Conservation (phyloP, 2,888 invertebrate species). For the Andrena praecox region DNA sequence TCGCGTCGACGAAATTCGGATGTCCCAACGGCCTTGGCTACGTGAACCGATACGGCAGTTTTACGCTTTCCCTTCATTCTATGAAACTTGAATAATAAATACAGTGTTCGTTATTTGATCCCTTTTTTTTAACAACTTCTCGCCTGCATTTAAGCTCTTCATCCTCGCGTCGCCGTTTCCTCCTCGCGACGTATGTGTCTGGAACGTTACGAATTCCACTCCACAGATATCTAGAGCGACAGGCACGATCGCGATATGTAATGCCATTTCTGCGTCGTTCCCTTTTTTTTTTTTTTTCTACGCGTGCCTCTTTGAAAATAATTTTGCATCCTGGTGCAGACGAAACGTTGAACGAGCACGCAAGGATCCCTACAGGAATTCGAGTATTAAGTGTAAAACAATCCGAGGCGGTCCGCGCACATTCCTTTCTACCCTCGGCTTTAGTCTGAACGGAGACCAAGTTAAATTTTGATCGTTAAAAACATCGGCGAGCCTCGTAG, state of each 20-base stretch:
- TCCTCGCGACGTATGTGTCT: not conserved
- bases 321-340: constrained; percentile 35
- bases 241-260: constrained; percentile 34
- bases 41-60: constrained; percentile 37
- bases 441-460: not conserved
- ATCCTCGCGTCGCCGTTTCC: not conserved
- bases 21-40: not conserved
- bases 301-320: not conserved
- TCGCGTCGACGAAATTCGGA: constrained; percentile 15
- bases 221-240: not conserved
- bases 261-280: constrained; percentile 10
- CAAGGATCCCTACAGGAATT: constrained; percentile 19
- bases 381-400: constrained; percentile 8
- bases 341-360: constrained; percentile 24
- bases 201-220: not conserved
- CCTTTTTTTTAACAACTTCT: constrained; percentile 40
- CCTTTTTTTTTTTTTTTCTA: too few relatives aligned
- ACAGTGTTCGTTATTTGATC: constrained; percentile 47
- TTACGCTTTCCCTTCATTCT: constrained; percentile 18
- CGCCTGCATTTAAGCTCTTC: constrained; percentile 37
- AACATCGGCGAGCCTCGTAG: too few relatives aligned
- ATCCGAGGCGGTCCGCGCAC: not conserved
- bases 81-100: constrained; percentile 34
- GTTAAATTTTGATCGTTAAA: too few relatives aligned
- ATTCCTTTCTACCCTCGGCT: constrained; percentile 3